A percentile compares a stretch with the other conserved stretches of the same genome.
phyloP scores from a whole-genome alignment of 2,113 vertebrate species.

The Dicaeum eximium region DNA sequence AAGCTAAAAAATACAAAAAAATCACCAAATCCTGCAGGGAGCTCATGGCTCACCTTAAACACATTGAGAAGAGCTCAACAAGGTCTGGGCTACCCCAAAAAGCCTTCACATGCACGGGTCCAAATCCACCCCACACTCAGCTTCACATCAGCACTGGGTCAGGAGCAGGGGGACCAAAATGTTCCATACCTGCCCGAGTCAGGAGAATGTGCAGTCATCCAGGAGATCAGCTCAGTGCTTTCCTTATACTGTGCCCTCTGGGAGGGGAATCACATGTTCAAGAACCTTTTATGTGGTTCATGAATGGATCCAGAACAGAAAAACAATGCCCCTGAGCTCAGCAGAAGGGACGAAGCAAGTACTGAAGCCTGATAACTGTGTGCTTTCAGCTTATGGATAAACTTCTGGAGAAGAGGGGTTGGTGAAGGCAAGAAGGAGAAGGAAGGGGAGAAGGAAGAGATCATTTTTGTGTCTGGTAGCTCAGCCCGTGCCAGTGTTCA shows the following conservation, averaged over 20 bases:
- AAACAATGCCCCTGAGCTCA: neutral
- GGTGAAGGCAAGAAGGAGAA: fast-evolving
- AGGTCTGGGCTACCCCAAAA: neutral
- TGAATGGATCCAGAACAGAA: neutral
- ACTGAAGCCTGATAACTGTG: neutral
- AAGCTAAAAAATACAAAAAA: neutral
- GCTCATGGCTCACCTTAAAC: neutral
- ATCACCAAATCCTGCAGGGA: neutral
- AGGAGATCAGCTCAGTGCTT: neutral
- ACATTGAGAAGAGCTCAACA: neutral
- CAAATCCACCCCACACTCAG: neutral
- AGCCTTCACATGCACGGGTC: fast-evolving
- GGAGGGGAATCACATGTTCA: neutral
- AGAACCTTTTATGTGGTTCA: neutral
- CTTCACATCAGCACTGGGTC: neutral
- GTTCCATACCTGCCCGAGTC: fast-evolving
- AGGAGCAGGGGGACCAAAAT: neutral
- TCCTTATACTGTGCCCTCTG: neutral
- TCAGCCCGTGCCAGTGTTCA: neutral
- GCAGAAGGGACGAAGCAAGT: neutral
- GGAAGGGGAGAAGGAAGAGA: fast-evolving
- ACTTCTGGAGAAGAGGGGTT: neutral
- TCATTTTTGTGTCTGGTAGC: neutral
- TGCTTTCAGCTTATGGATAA: neutral
- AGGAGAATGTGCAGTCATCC: fast-evolving